Percentiles rank a stretch among this genome's conserved stretches.
Conservation (phyloP, 2,797 vertebrate species). For the Hemibagrus guttatus region DNA sequence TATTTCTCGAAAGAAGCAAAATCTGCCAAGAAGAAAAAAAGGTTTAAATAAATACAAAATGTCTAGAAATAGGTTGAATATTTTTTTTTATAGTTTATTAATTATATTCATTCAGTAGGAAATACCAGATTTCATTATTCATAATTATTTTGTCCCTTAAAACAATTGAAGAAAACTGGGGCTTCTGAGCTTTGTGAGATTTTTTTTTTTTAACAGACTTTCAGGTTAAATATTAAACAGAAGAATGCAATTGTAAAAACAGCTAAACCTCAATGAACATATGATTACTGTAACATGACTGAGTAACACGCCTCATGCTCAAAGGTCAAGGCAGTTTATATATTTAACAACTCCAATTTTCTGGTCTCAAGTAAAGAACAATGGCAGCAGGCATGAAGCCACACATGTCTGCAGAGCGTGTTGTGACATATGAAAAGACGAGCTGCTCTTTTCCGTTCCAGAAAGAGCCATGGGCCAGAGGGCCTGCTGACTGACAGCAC, state of each 20-base stretch:
- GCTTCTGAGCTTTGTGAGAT: too few species aligned
- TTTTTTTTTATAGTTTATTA: not conserved
- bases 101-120: not conserved
- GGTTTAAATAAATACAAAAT: not conserved
- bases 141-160: too few species aligned
- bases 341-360: not conserved
- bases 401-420: not conserved
- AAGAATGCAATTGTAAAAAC: not conserved
- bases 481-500: constrained; percentile 72
- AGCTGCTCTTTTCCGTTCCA: constrained; percentile 67
- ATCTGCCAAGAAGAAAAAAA: not conserved
- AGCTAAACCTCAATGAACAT: not conserved
- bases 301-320: not conserved
- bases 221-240: not conserved
- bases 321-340: not conserved
- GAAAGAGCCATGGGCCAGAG: constrained; percentile 64
- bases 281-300: too few species aligned
- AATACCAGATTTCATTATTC: not conserved
- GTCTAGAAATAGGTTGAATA: not conserved
- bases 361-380: not conserved
- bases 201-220: too few species aligned
- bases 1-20: not conserved
- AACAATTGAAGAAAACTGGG: too few species aligned
- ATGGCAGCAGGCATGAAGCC: not conserved
- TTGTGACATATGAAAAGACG: not conserved